Evolutionary conservation across 2,113 vertebrate species (phyloP).

Genomic region (Myotis brandtii): DNA sequence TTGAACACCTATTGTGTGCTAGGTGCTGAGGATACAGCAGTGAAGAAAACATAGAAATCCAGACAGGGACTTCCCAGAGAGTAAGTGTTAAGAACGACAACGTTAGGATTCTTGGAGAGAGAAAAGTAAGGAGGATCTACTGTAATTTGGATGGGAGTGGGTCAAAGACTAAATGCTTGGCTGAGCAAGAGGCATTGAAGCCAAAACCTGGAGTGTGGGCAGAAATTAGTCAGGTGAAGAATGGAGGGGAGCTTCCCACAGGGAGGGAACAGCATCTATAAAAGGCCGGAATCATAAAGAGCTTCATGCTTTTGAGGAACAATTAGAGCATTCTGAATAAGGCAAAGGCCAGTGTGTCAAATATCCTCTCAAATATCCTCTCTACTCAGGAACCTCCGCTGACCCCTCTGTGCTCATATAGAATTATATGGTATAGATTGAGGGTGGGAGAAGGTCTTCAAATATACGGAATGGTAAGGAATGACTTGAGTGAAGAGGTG

Average conservation of each 20-base stretch:
- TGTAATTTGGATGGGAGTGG: background rate
- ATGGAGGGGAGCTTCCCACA: background rate
- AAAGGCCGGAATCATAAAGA: background rate
- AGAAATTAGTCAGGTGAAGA: background rate
- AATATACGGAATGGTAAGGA: background rate
- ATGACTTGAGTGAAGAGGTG: background rate
- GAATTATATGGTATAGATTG: background rate
- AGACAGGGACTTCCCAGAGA: background rate
- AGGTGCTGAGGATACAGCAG: background rate
- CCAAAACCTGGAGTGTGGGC: background rate
- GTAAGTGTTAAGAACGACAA: background rate
- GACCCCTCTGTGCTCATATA: background rate
- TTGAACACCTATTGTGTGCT: background rate
- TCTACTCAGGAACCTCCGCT: background rate
- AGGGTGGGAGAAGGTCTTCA: background rate
- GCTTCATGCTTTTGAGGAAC: background rate
- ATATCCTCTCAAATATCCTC: background rate
- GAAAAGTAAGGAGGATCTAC: background rate
- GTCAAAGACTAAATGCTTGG: background rate
- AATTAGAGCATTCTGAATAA: background rate
- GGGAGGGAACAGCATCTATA: background rate
- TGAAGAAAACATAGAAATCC: background rate
- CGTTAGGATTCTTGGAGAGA: background rate
- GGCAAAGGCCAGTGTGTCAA: background rate
- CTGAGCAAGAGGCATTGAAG: background rate